phyloP scores from a whole-genome alignment of 2,797 vertebrate genomes.

The Rhinichthys osculus region DNA sequence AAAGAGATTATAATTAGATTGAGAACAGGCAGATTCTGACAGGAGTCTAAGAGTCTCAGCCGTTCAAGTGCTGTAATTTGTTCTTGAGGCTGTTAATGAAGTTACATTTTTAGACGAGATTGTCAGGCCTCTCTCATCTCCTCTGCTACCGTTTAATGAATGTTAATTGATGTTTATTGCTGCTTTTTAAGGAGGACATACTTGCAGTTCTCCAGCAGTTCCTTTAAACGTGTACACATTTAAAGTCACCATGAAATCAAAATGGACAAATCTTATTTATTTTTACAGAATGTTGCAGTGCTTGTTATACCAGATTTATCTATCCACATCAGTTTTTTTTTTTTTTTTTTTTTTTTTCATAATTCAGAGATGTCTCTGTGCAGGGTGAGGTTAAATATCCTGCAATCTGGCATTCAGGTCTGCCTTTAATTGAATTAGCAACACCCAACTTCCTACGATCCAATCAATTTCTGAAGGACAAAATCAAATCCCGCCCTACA shows the following conservation, averaged over 20 bases:
- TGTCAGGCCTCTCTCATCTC: conserved; percentile 24
- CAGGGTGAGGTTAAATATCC: too few species aligned
- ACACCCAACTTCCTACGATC: too few species aligned
- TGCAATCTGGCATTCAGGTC: too few species aligned
- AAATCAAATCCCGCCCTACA: not conserved
- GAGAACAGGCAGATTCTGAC: conserved; percentile 40
- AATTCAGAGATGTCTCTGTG: too few species aligned
- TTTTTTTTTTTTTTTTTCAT: accelerated
- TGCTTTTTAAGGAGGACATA: not conserved
- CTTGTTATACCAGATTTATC: too few species aligned
- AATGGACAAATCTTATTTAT: not conserved
- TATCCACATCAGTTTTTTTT: accelerated
- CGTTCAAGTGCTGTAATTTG: conserved; percentile 19
- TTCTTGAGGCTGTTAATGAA: conserved; percentile 42
- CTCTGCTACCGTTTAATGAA: not conserved
- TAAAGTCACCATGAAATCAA: not conserved
- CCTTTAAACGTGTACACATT: not conserved
- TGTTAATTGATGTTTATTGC: conserved; percentile 27
- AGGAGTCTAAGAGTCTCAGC: conserved; percentile 14
- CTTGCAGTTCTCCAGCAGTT: not conserved
- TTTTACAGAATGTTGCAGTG: not conserved
- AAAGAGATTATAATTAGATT: conserved; percentile 32
- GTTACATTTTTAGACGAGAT: conserved; percentile 35
- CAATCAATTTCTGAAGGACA: not conserved
- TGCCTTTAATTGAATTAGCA: too few species aligned